A percentile compares a stretch with the other conserved stretches of the same genome.
Conservation (phyloP, 2,113 vertebrate genomes). For the Helogale parvula region DNA sequence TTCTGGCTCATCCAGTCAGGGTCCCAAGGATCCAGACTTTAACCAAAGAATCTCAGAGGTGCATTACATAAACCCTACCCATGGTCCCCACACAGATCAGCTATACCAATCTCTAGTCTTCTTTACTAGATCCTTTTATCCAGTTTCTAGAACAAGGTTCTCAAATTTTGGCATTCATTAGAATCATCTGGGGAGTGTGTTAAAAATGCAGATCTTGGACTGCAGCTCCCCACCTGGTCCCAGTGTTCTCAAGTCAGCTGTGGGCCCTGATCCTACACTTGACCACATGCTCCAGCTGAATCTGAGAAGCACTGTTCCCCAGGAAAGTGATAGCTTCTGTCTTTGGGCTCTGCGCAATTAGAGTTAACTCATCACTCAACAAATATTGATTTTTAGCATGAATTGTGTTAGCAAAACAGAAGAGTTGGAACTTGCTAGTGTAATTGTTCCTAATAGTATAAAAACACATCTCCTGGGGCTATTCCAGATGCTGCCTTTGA, state of each 20-base stretch:
- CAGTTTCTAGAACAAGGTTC: neutral
- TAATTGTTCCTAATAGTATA: neutral
- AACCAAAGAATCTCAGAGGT: neutral
- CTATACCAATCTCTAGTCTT: neutral
- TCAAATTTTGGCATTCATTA: neutral
- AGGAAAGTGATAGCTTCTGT: neutral
- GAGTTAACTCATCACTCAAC: neutral
- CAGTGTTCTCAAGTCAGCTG: neutral
- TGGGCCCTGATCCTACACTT: neutral
- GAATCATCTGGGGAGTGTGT: neutral
- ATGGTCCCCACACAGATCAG: neutral
- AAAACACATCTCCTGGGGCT: neutral
- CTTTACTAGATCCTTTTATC: neutral
- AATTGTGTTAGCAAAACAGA: constrained; percentile 29
- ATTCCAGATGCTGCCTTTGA: neutral
- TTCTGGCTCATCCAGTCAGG: neutral
- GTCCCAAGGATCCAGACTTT: neutral
- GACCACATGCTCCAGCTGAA: neutral
- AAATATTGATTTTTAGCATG: constrained; percentile 53
- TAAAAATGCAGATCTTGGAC: neutral
- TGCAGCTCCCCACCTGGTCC: no score
- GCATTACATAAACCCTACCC: neutral
- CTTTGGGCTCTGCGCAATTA: neutral
- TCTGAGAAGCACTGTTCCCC: neutral
- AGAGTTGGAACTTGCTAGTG: neutral